Evolutionary conservation across 23 tunicate species (phyloP), one percentile per base, ranked within the genome.

Genomic region (Ciona savignyi): DNA sequence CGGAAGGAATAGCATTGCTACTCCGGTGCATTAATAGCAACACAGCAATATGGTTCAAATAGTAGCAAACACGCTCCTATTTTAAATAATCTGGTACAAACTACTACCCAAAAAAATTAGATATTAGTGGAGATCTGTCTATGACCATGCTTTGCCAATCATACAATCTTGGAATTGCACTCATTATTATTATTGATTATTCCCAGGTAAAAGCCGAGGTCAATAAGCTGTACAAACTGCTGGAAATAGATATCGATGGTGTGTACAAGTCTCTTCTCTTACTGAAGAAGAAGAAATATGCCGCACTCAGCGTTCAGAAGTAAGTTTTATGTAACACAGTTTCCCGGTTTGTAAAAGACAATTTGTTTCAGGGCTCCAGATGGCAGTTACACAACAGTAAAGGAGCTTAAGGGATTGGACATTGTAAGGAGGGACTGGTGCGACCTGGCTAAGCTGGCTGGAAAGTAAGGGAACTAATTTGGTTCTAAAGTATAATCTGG

Each of bases 391-490:
- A 51, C 74, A 42, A 86, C 88, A 11, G 67, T 72, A 2, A 74
- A 93, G 51, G 98, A 93, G 68, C 27, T 93, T 68, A 93, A 93
- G 35, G 98, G 98, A 11, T 75, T 93, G 34, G 98, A 93, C 70
- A 93, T 93, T 65, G 98, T 93, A 42, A 48, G 98, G 35, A 74
- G 98, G 68, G 98, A 93, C 51, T 93, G 98, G 98, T 87, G 93
- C 35, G 98, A 93, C 30, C 85, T 93, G 32, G 98, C 98, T 11
- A 86, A 86, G 60, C 23, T 74, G 23, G 98, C 93, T 11, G 98
- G 98, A 65, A 91, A 91, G 96, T 88, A 64, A 67, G 96, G 68
- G n/a, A n/a, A n/a, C n/a, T n/a, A n/a, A n/a, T n/a, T n/a, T n/a
- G n/a, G n/a, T n/a, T n/a, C n/a, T n/a, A n/a, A n/a, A n/a, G n/a